Percentiles rank a stretch among this genome's conserved stretches.
phyloP scores from a whole-genome alignment of 1,140 invertebrate genomes.

The Drosophila parabipectinata region DNA sequence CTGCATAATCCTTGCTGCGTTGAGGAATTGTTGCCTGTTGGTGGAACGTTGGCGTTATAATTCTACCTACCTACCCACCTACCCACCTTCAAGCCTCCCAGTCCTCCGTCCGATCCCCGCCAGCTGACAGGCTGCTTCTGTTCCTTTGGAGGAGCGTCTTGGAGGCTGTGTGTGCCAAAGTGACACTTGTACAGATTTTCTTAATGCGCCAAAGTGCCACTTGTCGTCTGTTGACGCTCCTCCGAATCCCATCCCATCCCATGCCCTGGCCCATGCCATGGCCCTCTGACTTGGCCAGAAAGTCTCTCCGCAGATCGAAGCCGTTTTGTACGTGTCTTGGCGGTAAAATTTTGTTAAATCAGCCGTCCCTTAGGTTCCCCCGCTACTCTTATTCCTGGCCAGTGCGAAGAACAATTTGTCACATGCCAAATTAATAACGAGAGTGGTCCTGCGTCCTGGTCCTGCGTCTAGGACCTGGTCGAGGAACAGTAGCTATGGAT shows the following conservation, averaged over 20 bases:
- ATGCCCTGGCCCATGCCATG: neutral
- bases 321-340: slow-evolving; percentile 71
- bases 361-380: slow-evolving; percentile 55
- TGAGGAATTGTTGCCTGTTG: slow-evolving; percentile 41
- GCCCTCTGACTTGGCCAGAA: neutral
- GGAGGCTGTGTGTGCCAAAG: slow-evolving; percentile 67
- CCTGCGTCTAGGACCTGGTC: neutral
- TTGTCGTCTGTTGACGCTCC: slow-evolving; percentile 77
- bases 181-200: slow-evolving; percentile 83
- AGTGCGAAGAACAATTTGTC: slow-evolving; percentile 72
- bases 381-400: slow-evolving; percentile 73
- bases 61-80: slow-evolving; percentile 55
- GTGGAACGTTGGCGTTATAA: slow-evolving; percentile 75
- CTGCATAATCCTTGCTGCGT: slow-evolving; percentile 72
- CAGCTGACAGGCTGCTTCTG: slow-evolving; percentile 10
- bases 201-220: slow-evolving; percentile 82
- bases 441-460: neutral
- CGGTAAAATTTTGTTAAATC: slow-evolving; percentile 75
- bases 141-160: slow-evolving; percentile 13
- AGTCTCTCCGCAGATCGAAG: slow-evolving; percentile 50
- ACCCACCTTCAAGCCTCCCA: slow-evolving; percentile 22
- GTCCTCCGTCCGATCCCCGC: slow-evolving; percentile 5
- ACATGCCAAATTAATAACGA: slow-evolving; percentile 79
- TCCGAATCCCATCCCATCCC: neutral
- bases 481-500: slow-evolving; percentile 65